Base-by-base conservation (phyloP, 1,140 invertebrate genomes). In the Acromyrmex charruanus region DNA sequence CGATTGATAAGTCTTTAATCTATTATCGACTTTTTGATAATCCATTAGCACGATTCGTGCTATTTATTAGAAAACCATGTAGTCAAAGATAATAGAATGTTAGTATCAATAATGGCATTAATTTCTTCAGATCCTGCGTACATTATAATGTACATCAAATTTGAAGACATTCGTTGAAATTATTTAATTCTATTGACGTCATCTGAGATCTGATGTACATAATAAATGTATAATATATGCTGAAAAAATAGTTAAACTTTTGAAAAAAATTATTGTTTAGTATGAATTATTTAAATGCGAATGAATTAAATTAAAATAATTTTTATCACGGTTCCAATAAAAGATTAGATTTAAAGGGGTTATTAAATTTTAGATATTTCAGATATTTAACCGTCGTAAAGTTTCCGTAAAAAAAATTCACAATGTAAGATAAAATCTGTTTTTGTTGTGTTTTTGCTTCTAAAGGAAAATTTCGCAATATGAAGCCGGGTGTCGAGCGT, bases 1-100 rank as follows among this genome's bases (percentile, higher is more conserved):
- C 1, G 6, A 82, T 72, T 21, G 68, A 72, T 28, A 72, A 58
- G n/a, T 10, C 21, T 31, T 81, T 58, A 55, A 81, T 69, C 35
- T 53, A 69, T 53, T 58, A 28, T 14, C 21, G 79, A 28, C 4
- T 58, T 59, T 31, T 14, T 14, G 4, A 65, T 65, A 72, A 72
- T 18, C 35, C 1, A 72, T 72, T 28, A 58, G 21, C 7, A n/a
- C 49, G 25, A 7, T 7, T 14, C 14, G 2, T 28, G 16, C 16
- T 49, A 31, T 31, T 31, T 18, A 28, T n/a, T 16, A n/a, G 35
- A 44, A 3, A 49, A 28, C 1, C n/a, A n/a, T 18, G 12, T 59
- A 58, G 3, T 68, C n/a, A 25, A 59, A 74, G 31, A 59, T 75
- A 75, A 75, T 59, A 21, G 31, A 75, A 58, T 58, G 21, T 58